phyloP scores from a whole-genome alignment of 1,140 invertebrate species.

The Babylonia areolata region DNA sequence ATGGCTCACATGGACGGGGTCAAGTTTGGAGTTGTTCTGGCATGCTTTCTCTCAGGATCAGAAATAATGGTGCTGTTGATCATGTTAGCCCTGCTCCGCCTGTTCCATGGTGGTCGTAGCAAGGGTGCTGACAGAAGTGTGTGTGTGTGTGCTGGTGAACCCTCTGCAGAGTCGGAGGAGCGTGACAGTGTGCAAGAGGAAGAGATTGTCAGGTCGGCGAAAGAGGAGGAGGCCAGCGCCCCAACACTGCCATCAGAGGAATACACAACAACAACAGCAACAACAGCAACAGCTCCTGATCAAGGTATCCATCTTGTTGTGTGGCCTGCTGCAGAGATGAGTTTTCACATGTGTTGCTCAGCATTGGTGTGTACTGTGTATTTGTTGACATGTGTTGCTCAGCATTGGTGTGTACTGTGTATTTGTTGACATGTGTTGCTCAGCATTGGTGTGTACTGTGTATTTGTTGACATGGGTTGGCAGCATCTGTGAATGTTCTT shows the following conservation, averaged over 20 bases:
- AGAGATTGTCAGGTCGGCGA: conserved; percentile 33
- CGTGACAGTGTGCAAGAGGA: conserved; percentile 41
- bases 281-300: not conserved
- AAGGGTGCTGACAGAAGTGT: not conserved
- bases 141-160: not conserved
- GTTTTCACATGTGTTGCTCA: no score
- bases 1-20: not conserved
- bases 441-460: no score
- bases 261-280: no score
- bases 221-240: conserved; percentile 34
- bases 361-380: no score
- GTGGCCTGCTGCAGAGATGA: no score
- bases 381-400: no score
- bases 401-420: no score
- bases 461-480: no score
- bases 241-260: not conserved
- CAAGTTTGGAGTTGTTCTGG: not conserved
- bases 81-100: not conserved
- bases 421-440: no score
- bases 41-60: not conserved
- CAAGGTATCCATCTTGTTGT: not conserved
- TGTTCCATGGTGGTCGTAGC: not conserved
- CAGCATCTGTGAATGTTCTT: no score
- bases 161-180: conserved; percentile 44
- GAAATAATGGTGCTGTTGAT: not conserved